Base-by-base conservation (phyloP, 2,113 vertebrate genomes). In the Rhynchomys soricoides region DNA sequence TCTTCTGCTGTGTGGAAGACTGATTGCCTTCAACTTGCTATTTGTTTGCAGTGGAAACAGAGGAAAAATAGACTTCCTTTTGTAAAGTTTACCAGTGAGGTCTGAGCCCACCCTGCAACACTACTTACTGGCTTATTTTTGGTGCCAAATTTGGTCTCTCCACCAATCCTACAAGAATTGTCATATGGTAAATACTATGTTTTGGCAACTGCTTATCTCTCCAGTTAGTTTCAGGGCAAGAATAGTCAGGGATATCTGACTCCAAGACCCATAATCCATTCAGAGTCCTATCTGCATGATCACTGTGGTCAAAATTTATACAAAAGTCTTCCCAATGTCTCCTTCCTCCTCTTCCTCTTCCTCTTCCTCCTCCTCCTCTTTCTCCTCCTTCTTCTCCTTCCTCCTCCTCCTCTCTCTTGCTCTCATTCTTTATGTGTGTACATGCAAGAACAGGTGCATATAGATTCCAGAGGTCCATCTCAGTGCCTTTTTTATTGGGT, bases 301-400 rank as follows among this genome's bases (percentile, higher is more conserved):
- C 9, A 21, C 71, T 68, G 1, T 45, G 19, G 40, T 21, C 21
- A 5, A 64, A 64, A 79, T 34, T 64, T 24, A 40, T 57, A 6
- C 16, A 13, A 50, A 19, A 57, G 1, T 21, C 31, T 87, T 24
- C 55, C 34, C 50, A 57, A 11, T 5, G 15, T 74, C 24, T 31
- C 31, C 1, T 3, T 31, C 3, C 6, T 29, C 26, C 26, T 31
- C 55, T 43, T 62, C 3, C 4, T 52, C 3, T 1, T 48, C 34
- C 34, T 70, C 15, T 13, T 77, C 24, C 12, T 48, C 75, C 7
- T 74, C 22, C 40, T 45, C 43, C 3, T 45, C 26, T 40, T 21
- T 4, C 4, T n/a, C 1, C 3, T 31, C 17, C 40, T 24, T 55
- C 55, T 5, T 45, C 7, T 22, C 22, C 9, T 77, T 5, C 22